Evolutionary conservation across 2,113 vertebrate species (phyloP).

Genomic region (Zapornia atra): DNA sequence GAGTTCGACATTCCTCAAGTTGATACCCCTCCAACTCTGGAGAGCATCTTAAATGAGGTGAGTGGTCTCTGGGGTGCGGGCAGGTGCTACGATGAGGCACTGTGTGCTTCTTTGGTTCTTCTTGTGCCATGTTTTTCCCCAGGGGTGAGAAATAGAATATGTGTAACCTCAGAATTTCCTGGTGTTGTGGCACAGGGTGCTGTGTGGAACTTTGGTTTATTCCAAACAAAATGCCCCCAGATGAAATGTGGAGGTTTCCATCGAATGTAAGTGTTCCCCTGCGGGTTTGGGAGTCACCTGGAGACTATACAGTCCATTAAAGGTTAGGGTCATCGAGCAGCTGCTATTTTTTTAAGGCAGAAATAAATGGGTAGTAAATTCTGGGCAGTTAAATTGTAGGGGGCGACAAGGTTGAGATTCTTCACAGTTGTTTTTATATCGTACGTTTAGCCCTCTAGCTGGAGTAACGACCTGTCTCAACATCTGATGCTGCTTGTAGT

Average conservation of each 20-base stretch:
- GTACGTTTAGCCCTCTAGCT: background rate
- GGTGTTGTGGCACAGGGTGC: background rate
- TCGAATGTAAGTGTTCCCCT: background rate
- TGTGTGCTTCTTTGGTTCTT: background rate
- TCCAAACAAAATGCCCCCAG: background rate
- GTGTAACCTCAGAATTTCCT: background rate
- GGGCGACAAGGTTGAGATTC: background rate
- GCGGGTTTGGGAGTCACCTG: background rate
- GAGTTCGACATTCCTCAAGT: conserved; percentile 99
- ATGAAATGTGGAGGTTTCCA: background rate
- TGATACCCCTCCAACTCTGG: conserved; percentile 95
- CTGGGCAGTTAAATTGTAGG: background rate
- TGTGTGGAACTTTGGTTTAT: background rate
- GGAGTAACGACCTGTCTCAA: background rate
- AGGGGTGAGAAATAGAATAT: background rate
- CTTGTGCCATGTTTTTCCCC: background rate
- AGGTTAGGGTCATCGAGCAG: background rate
- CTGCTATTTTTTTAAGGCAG: background rate
- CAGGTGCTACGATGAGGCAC: background rate
- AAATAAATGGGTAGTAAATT: background rate
- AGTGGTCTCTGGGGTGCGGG: accelerated
- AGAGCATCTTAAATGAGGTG: conserved; percentile 98
- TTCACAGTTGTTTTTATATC: background rate
- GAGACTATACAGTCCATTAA: background rate
- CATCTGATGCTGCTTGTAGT: background rate